Evolutionary conservation across 2,113 vertebrate genomes (phyloP), one percentile per base, ranked within the genome.

Genomic region (Columbina picui): DNA sequence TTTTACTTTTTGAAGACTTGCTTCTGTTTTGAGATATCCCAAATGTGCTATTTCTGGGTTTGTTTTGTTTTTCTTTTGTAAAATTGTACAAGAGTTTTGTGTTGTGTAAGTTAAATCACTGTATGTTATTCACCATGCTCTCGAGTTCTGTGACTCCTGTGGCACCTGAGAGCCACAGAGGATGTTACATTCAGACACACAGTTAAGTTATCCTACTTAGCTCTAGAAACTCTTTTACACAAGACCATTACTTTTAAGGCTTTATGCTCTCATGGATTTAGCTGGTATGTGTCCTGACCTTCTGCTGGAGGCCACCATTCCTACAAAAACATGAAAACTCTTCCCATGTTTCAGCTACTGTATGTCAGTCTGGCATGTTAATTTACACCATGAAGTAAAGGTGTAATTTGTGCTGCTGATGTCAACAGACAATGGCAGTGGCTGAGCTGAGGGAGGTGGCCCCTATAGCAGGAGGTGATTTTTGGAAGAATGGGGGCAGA

Each of bases 311-410:
- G 15, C 38, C 11, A 9, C 7, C 0, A 1, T 59, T 91, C 29
- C 52, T 89, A 16, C 16, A 27, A 34, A 15, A 68, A 19, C 50
- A 61, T 50, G 17, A 69, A 64, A 76, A 56, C 11, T 19, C 4
- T 81, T 27, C 27, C 14, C 27, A 0, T 53, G 25, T 68, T 84
- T 89, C 55, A 75, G 16, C 36, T 87, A 3, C 15, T 0, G 0
- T 32, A 2, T 36, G 18, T 60, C 14, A 16, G 19, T 36, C 55
- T 50, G 32, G 3, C 16, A 8, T 0, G 0, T n/a, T 79, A 78
- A n/a, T 41, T n/a, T 56, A n/a, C 34, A 8, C 0, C 1, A 12
- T 68, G 38, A 16, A 3, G 22, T 75, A 7, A 32, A 69, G 41
- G 5, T 79, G 17, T 49, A 5, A 57, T 91, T 87, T 87, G 11